These are phyloP conservation scores for Sarcophaga caerulescens DNA, from an alignment of 2,888 invertebrate species.

Conservation along the genomic window DNA sequence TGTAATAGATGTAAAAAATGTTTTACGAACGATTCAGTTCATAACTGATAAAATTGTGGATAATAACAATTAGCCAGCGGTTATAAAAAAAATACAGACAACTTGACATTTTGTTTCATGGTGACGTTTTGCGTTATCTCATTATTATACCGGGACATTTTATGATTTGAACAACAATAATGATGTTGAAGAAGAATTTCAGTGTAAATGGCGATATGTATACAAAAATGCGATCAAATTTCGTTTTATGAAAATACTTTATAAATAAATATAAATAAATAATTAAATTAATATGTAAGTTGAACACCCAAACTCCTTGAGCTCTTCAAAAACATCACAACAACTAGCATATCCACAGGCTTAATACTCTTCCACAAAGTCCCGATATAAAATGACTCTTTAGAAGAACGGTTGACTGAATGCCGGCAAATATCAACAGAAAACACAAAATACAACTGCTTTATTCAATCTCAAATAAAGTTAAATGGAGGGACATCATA, in stretches of 20 bases:
- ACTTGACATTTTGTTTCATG: slow-evolving; percentile 32
- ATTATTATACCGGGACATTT: slow-evolving; percentile 16
- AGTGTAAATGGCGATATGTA: not conserved
- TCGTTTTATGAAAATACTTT: not conserved
- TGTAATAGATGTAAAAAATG: not conserved
- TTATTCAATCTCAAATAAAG: too few relatives aligned
- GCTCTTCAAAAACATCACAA: slow-evolving; percentile 5
- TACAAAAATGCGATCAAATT: slow-evolving; percentile 4
- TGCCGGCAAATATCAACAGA: too few relatives aligned
- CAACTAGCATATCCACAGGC: not conserved
- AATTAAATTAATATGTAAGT: not conserved
- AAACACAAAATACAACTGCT: too few relatives aligned
- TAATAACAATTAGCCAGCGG: not conserved
- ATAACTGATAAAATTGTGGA: not conserved
- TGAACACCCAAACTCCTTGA: slow-evolving; percentile 23
- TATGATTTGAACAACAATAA: slow-evolving; percentile 8
- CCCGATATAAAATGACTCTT: too few relatives aligned
- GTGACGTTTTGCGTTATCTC: slow-evolving; percentile 33
- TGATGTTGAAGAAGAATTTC: slow-evolving; percentile 2
- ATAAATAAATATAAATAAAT: not conserved
- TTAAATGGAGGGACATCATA: too few relatives aligned
- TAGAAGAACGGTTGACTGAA: too few relatives aligned
- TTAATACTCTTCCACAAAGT: too few relatives aligned
- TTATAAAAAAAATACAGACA: slow-evolving; percentile 15
- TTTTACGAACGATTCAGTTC: too few relatives aligned